phyloP scores from a whole-genome alignment of 1,140 invertebrate species.

The Ephestia elutella region DNA sequence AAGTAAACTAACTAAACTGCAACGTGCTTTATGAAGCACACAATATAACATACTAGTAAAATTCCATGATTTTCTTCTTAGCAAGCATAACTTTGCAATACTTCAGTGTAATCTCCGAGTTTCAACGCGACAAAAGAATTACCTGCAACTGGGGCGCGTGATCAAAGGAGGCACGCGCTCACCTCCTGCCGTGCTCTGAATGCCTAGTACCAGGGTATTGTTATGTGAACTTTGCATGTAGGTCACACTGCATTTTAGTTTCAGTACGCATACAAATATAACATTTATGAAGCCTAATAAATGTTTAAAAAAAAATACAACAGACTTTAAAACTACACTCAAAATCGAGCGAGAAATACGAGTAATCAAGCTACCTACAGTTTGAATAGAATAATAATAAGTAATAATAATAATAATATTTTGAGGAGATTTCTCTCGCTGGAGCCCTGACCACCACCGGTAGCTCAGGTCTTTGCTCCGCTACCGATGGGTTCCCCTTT shows the following conservation, averaged over 20 bases:
- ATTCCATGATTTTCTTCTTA: neutral
- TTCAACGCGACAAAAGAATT: constrained; percentile 25
- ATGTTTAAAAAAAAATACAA: neutral
- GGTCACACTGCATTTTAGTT: constrained; percentile 14
- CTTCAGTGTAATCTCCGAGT: constrained; percentile 1
- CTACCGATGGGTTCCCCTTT: no score
- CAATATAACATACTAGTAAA: no score
- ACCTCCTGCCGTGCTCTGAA: constrained; percentile 28
- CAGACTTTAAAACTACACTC: no score
- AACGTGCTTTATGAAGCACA: no score
- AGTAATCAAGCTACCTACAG: no score
- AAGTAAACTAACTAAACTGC: no score
- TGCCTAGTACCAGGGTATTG: constrained; percentile 22
- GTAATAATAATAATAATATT: no score
- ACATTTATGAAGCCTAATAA: neutral
- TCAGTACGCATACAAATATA: neutral
- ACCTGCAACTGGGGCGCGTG: constrained; percentile 29
- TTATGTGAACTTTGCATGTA: constrained; percentile 14
- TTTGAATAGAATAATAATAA: no score
- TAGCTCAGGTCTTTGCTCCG: no score
- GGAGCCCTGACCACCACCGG: no score
- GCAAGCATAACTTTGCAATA: neutral
- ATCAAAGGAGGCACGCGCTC: constrained; percentile 31
- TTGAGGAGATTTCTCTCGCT: no score
- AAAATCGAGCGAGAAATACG: no score